A percentile compares a stretch with the other conserved stretches of the same genome.
Evolutionary conservation across 2,113 vertebrate genomes (phyloP).

Genomic region (Sciurus niger): DNA sequence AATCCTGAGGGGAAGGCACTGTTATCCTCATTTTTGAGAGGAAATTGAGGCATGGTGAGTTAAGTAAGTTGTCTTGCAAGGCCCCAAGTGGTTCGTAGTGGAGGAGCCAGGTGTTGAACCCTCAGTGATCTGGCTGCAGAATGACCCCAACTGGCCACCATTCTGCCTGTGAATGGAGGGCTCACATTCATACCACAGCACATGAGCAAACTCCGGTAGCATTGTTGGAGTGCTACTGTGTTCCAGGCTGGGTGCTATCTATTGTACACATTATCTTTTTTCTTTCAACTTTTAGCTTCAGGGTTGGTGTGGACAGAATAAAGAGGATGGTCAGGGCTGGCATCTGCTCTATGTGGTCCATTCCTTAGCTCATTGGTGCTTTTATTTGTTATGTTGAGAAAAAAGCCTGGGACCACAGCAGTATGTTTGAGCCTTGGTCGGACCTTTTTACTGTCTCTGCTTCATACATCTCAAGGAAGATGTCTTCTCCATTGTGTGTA

Average conservation of each 20-base stretch:
- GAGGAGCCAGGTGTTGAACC: not conserved
- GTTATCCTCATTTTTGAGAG: not conserved
- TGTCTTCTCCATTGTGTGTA: not conserved
- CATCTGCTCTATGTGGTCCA: not conserved
- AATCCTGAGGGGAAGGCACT: accelerated
- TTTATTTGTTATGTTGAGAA: not conserved
- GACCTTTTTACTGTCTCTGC: not conserved
- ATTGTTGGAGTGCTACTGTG: not conserved
- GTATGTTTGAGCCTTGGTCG: not conserved
- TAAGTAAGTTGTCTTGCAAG: not conserved
- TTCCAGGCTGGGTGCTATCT: not conserved
- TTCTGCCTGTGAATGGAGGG: not conserved
- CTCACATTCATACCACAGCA: accelerated
- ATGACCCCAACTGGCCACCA: not conserved
- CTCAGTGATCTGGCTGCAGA: not conserved
- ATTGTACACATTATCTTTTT: not conserved
- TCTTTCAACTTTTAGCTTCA: not conserved
- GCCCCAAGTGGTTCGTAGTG: not conserved
- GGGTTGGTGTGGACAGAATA: not conserved
- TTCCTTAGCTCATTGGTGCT: not conserved
- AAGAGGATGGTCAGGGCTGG: not conserved
- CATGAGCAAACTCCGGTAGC: not conserved
- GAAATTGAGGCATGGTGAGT: not conserved
- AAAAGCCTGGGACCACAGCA: not conserved
- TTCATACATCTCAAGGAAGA: not conserved